Conservation (phyloP, 1,140 invertebrate species). For the Drosophila navojoa region DNA sequence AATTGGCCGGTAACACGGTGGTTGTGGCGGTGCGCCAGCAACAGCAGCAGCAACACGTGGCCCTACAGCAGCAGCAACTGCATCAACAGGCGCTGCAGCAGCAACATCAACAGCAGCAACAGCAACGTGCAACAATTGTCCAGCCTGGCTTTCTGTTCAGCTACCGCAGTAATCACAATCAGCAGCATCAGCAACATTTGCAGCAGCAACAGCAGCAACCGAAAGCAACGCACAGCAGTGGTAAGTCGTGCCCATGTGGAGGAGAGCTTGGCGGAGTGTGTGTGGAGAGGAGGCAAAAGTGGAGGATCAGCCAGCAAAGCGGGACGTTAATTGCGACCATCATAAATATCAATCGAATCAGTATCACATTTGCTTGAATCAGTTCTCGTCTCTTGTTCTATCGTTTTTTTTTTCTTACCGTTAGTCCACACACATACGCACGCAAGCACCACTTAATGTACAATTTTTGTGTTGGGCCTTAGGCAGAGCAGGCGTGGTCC, state of each 20-base stretch:
- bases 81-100: constrained; percentile 59
- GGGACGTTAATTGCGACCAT: constrained; percentile 15
- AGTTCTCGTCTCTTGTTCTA: constrained; percentile 7
- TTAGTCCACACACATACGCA: constrained; percentile 46
- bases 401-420: constrained; percentile 7
- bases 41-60: constrained; percentile 61
- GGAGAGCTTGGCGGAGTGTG: constrained; percentile 13
- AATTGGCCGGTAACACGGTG: constrained; percentile 71
- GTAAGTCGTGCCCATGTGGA: constrained; percentile 59
- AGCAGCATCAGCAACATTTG: constrained; percentile 50
- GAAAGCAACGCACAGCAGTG: constrained; percentile 75
- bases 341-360: constrained; percentile 23
- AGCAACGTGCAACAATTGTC: constrained; percentile 73
- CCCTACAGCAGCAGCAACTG: constrained; percentile 52
- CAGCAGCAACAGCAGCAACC: constrained; percentile 49
- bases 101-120: constrained; percentile 57
- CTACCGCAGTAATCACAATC: constrained; percentile 65
- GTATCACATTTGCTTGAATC: constrained; percentile 17
- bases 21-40: constrained; percentile 72
- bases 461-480: background rate
- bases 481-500: constrained; percentile 28
- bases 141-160: constrained; percentile 78
- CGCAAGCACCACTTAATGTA: constrained; percentile 41
- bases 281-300: constrained; percentile 20
- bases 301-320: constrained; percentile 47